Conservation (phyloP, 2,113 vertebrate species). For the Cephalopholis sonnerati region DNA sequence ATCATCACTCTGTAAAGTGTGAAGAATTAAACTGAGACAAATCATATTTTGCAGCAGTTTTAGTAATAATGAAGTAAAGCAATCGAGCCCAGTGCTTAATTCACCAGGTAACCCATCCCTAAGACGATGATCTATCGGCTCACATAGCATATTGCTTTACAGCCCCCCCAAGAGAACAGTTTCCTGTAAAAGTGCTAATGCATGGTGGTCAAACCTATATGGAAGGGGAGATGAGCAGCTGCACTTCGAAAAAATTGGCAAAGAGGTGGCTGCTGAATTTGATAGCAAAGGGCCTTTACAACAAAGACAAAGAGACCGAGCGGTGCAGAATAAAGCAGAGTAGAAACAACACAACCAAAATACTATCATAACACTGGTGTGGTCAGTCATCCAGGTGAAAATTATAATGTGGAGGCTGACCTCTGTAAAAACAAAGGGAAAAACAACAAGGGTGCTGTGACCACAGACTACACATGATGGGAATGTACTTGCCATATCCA, state of each 20-base stretch:
- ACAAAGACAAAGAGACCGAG: slow-evolving; percentile 54
- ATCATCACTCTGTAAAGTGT: neutral
- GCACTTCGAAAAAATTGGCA: slow-evolving; percentile 60
- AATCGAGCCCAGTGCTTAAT: slow-evolving; percentile 14
- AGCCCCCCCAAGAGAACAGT: slow-evolving; percentile 53
- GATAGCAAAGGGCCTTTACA: slow-evolving; percentile 52
- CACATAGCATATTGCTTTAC: slow-evolving; percentile 49
- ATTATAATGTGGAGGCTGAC: slow-evolving; percentile 62
- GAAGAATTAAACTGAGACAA: neutral
- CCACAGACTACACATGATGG: slow-evolving; percentile 69
- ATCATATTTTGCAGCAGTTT: neutral
- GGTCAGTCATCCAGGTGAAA: slow-evolving; percentile 79
- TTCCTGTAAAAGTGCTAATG: slow-evolving; percentile 78
- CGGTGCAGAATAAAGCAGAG: slow-evolving; percentile 53
- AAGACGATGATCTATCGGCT: slow-evolving; percentile 27
- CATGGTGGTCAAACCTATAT: slow-evolving; percentile 58
- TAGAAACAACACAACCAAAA: slow-evolving; percentile 66
- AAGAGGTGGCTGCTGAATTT: slow-evolving; percentile 57
- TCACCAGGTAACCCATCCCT: slow-evolving; percentile 48
- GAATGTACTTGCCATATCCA: slow-evolving; percentile 73
- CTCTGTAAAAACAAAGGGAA: slow-evolving; percentile 65
- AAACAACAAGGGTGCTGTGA: slow-evolving; percentile 62
- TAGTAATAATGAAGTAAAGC: neutral
- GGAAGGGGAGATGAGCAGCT: slow-evolving; percentile 50
- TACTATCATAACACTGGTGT: slow-evolving; percentile 73